phyloP scores from a whole-genome alignment of 2,113 vertebrate genomes.

The Zeus faber region DNA sequence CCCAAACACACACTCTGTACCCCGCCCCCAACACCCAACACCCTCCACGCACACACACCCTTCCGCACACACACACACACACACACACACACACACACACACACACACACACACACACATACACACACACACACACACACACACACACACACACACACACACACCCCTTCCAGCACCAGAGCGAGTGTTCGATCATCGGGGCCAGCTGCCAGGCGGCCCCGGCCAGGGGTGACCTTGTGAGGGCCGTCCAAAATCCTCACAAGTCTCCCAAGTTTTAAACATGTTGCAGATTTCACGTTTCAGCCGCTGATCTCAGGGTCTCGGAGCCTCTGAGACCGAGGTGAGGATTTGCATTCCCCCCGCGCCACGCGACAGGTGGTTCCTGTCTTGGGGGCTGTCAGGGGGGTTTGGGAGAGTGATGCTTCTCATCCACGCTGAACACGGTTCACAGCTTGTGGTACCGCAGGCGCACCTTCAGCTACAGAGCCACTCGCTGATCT shows the following conservation, averaged over 20 bases:
- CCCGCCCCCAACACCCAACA: too few relatives aligned
- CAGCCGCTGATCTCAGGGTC: background rate
- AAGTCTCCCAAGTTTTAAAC: too few relatives aligned
- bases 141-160: too few relatives aligned
- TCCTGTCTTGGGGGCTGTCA: too few relatives aligned
- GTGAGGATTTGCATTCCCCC: too few relatives aligned
- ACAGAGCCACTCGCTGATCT: too few relatives aligned
- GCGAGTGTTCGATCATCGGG: background rate
- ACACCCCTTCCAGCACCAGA: background rate
- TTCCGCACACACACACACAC: constrained; percentile 1
- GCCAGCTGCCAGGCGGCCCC: background rate
- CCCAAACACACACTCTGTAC: background rate
- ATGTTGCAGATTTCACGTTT: background rate
- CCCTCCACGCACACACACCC: background rate
- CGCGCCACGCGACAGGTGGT: background rate
- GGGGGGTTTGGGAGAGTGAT: too few relatives aligned
- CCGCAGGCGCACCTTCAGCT: too few relatives aligned
- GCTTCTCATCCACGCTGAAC: too few relatives aligned
- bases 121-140: background rate
- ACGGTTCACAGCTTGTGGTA: too few relatives aligned
- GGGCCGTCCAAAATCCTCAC: background rate
- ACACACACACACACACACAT: background rate
- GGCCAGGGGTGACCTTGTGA: background rate
- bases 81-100: background rate
- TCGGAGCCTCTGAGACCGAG: background rate